Base-by-base conservation (phyloP, 2,888 invertebrate genomes). In the Dasysyrphus albostriatus region DNA sequence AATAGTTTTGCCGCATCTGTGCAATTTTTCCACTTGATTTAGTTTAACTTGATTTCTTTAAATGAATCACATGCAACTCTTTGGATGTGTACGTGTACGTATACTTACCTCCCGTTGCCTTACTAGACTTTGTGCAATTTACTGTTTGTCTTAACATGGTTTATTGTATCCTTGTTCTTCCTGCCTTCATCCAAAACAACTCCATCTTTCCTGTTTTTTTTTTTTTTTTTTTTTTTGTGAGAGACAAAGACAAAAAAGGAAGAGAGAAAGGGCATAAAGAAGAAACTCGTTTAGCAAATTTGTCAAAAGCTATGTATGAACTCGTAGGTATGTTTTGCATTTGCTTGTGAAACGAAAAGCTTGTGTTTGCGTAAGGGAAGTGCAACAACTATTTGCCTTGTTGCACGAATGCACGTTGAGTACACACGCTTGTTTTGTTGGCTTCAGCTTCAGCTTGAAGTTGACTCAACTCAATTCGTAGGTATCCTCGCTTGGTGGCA, bases 321-420 rank as follows among this genome's bases (percentile, higher is more conserved):
- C 7, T 24, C 6, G 34, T 14, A 39, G 32, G 39, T 19, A 5
- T 24, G 24, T 24, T 24, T 2, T 24, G 24, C 3, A n/a, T 24
- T 24, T 24, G 24, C 24, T 24, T 24, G 24, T 24, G 24, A 24
- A 14, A 54, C 6, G 24, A 54, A 54, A 51, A 54, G 51, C 51
- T 32, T 49, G 12, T 76, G 67, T 37, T 80, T 80, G 63, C 79
- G 34, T 80, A 58, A 39, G 44, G 74, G 51, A 74, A 59, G 54
- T 72, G 82, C 78, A 82, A 82, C 87, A 82, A 65, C 82, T 83
- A 83, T 87, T 87, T 87, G 79, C 72, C 78, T 79, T 87, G 78
- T 83, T 87, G 82, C 75, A 83, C 82, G 79, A 75, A 79, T 87
- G 82, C 75, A 83, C 82, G 79, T 74, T 78, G 51, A 47, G 70